Conservation (phyloP, 2,797 vertebrate species). For the Onychomys torridus region DNA sequence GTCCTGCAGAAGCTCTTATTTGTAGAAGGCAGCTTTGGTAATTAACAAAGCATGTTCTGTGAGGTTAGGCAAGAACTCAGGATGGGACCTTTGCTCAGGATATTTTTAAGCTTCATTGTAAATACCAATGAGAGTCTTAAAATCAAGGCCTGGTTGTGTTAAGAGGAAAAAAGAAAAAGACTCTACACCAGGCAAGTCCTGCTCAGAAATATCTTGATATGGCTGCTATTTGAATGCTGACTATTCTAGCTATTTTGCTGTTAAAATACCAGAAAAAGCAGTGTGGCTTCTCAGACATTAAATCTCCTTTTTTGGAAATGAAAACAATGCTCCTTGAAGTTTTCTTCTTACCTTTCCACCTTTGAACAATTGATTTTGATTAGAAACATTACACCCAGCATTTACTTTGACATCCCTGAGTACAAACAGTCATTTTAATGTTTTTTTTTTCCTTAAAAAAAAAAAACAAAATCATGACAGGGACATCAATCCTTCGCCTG, state of each 20-base stretch:
- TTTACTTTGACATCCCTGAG: conserved; percentile 80
- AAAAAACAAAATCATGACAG: conserved; percentile 81
- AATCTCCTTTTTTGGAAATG: conserved; percentile 25
- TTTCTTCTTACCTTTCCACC: conserved; percentile 79
- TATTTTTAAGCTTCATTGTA: conserved; percentile 50
- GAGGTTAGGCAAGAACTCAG: conserved; percentile 54
- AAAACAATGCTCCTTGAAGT: conserved; percentile 68
- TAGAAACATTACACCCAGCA: conserved; percentile 78
- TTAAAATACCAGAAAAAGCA: conserved; percentile 56
- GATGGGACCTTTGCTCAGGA: background rate
- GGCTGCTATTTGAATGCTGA: conserved; percentile 68
- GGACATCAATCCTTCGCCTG: conserved; percentile 84
- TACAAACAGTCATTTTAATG: conserved; percentile 82
- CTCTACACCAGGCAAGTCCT: background rate
- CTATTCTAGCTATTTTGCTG: conserved; percentile 68
- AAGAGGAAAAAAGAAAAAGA: conserved; percentile 21
- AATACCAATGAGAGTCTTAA: conserved; percentile 47
- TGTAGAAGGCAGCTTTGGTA: conserved; percentile 65
- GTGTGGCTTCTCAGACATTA: conserved; percentile 45
- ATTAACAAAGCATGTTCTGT: conserved; percentile 64
- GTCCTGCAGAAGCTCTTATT: conserved; percentile 62
- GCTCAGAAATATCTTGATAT: conserved; percentile 59
- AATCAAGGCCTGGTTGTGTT: conserved; percentile 61
- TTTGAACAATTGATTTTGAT: conserved; percentile 81
- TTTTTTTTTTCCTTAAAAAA: background rate